These are phyloP conservation scores for Neuroscelio doddi DNA, from an alignment of 2,888 invertebrate species.

Conservation along the genomic window DNA sequence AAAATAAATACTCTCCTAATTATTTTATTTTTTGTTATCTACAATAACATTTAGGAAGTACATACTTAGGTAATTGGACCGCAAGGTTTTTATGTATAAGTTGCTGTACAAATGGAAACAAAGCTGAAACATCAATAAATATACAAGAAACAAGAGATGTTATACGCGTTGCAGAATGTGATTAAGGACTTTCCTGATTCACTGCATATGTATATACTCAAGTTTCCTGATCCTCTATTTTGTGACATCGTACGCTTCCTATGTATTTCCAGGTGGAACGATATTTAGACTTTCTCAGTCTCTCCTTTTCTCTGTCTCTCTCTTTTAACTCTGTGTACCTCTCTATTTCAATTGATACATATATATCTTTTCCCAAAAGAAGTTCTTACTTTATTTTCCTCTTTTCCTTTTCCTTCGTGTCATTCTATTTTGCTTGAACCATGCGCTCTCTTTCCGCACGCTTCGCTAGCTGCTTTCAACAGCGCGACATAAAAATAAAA, in stretches of 20 bases:
- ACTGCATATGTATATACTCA: background rate
- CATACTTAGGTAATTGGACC: too few species aligned
- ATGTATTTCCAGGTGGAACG: too few species aligned
- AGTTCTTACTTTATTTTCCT: background rate
- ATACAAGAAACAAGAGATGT: background rate
- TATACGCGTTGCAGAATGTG: background rate
- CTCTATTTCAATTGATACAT: constrained; percentile 4
- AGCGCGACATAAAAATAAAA: constrained; percentile 28
- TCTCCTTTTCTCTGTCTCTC: constrained; percentile 2
- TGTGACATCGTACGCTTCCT: background rate
- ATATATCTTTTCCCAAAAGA: background rate
- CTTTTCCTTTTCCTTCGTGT: constrained; percentile 12
- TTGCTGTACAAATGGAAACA: too few species aligned
- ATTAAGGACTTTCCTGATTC: background rate
- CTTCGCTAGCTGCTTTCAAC: constrained; percentile 41
- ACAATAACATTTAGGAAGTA: too few species aligned
- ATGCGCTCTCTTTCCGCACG: constrained; percentile 17
- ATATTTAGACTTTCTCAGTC: too few species aligned
- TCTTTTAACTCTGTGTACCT: constrained; percentile 16
- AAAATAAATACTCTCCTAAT: background rate
- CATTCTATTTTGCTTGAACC: constrained; percentile 11
- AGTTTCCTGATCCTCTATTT: background rate
- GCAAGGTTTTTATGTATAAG: too few species aligned
- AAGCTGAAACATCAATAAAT: background rate
- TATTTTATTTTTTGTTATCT: background rate